Percentiles rank a stretch among this genome's conserved stretches.
Evolutionary conservation across 1,140 invertebrate species (phyloP).

Genomic region (Platyscapa corneri): DNA sequence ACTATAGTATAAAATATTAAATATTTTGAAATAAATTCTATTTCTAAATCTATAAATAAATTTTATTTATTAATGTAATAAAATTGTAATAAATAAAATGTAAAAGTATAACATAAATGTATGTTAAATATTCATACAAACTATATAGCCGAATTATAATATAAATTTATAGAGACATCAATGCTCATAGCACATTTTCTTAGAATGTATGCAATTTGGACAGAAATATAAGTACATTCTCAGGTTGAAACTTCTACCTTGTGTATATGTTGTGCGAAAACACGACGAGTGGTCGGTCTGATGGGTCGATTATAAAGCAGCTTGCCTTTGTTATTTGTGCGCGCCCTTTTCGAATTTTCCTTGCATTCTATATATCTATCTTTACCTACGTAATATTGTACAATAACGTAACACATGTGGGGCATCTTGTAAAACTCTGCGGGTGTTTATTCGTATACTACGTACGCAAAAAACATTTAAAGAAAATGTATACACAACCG

Average conservation of each 20-base stretch:
- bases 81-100: too few relatives aligned
- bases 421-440: constrained; percentile 46
- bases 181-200: constrained; percentile 15
- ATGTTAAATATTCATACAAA: too few relatives aligned
- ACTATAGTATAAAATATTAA: too few relatives aligned
- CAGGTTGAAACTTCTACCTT: neutral
- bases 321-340: neutral
- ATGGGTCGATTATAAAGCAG: constrained; percentile 18
- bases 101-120: too few relatives aligned
- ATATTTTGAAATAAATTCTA: too few relatives aligned
- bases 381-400: neutral
- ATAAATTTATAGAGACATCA: too few relatives aligned
- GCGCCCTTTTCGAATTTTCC: neutral
- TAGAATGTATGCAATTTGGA: neutral
- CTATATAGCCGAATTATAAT: too few relatives aligned
- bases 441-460: constrained; percentile 20
- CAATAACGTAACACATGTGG: constrained; percentile 48
- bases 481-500: neutral
- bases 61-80: too few relatives aligned
- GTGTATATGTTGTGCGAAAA: neutral
- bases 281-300: constrained; percentile 41
- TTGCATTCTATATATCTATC: neutral
- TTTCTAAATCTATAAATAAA: too few relatives aligned
- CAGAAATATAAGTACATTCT: neutral
- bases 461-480: constrained; percentile 1